phyloP scores from a whole-genome alignment of 2,888 invertebrate species.

The Cantharis rufa region DNA sequence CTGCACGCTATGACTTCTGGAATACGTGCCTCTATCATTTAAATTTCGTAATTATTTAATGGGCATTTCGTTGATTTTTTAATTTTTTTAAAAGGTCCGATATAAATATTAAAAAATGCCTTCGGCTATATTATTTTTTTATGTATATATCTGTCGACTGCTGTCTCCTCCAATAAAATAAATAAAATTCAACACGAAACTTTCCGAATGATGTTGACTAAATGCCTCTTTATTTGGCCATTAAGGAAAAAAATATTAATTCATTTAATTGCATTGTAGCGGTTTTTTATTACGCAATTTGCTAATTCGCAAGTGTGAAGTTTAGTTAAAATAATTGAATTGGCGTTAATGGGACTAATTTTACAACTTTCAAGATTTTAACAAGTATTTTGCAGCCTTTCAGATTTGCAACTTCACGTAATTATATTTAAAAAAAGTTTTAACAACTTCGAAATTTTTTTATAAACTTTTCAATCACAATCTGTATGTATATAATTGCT shows the following conservation, averaged over 20 bases:
- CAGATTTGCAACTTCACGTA: not conserved
- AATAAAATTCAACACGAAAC: not conserved
- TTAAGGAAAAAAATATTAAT: not conserved
- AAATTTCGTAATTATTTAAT: conserved; percentile 34
- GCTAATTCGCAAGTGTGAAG: not conserved
- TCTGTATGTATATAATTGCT: conserved; percentile 35
- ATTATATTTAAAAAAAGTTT: not conserved
- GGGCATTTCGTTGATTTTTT: conserved; percentile 27
- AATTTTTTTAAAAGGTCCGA: conserved; percentile 11
- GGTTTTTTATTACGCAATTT: not conserved
- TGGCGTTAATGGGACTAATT: not conserved
- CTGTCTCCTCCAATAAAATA: not conserved
- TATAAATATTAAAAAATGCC: not conserved
- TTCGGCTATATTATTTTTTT: not conserved
- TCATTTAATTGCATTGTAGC: not conserved
- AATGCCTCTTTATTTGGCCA: not conserved
- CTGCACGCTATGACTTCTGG: conserved; percentile 21
- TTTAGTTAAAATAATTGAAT: not conserved
- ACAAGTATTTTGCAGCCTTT: not conserved
- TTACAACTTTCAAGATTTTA: not conserved
- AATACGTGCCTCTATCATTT: conserved; percentile 29
- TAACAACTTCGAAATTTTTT: not conserved
- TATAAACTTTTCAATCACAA: conserved; percentile 1
- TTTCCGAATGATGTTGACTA: not conserved
- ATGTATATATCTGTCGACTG: not conserved